Percentiles rank a stretch among this genome's conserved stretches.
Evolutionary conservation across 2,888 invertebrate species (phyloP).

Genomic region (Tetragnatha montana): DNA sequence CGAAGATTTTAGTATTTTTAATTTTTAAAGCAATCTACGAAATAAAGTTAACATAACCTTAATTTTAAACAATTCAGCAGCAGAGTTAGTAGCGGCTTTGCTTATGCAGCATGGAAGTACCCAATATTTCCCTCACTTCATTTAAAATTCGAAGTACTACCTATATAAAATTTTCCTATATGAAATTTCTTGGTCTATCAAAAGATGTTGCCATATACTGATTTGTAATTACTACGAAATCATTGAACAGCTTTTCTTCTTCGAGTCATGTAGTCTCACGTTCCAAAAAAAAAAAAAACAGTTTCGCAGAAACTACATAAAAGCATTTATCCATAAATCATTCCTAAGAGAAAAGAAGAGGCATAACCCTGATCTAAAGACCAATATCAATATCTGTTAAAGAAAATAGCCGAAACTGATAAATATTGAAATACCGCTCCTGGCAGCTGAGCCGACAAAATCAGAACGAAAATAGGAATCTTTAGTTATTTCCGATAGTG

Average conservation of each 20-base stretch:
- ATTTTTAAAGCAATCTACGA: too few relatives aligned
- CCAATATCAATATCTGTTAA: conserved; percentile 34
- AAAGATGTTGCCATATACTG: neutral
- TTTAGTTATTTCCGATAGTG: conserved; percentile 63
- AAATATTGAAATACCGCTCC: conserved; percentile 48
- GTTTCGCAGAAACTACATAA: neutral
- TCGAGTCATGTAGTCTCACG: too few relatives aligned
- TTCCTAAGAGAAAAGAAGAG: conserved; percentile 11
- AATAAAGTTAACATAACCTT: too few relatives aligned
- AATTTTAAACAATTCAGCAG: too few relatives aligned
- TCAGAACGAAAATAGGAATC: conserved; percentile 45
- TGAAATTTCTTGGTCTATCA: too few relatives aligned
- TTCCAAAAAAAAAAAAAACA: neutral
- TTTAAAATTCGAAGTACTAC: neutral
- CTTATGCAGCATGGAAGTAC: too few relatives aligned
- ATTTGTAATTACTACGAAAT: too few relatives aligned
- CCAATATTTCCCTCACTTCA: too few relatives aligned
- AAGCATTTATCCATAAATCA: conserved; percentile 13
- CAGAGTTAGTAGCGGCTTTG: too few relatives aligned
- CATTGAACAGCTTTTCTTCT: too few relatives aligned
- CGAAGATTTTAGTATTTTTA: too few relatives aligned
- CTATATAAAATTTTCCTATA: too few relatives aligned
- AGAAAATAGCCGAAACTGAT: conserved; percentile 38
- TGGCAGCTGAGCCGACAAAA: conserved; percentile 41
- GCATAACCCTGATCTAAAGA: conserved; percentile 53